A percentile compares a stretch with the other conserved stretches of the same genome.
Conservation (phyloP, 2,888 invertebrate species). For the Eugnorisma glareosa region DNA sequence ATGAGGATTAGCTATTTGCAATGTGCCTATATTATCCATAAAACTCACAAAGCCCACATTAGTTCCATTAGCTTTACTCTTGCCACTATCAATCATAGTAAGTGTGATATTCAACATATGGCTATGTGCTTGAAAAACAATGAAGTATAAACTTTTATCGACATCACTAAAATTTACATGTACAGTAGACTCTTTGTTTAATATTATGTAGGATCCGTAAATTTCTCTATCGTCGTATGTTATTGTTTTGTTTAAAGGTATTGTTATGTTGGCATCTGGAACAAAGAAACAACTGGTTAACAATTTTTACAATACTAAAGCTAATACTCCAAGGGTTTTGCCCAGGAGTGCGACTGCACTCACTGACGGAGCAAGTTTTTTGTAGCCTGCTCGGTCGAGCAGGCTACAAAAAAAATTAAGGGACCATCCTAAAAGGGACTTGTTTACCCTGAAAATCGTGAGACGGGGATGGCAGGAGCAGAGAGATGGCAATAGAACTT, state of each 20-base stretch:
- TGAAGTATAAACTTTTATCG: conserved; percentile 86
- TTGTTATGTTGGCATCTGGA: conserved; percentile 78
- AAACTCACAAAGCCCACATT: conserved; percentile 91
- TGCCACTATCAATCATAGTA: conserved; percentile 80
- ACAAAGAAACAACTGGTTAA: conserved; percentile 56
- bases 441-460: not conserved
- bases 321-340: not conserved
- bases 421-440: not conserved
- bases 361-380: too few species aligned
- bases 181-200: conserved; percentile 76
- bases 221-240: conserved; percentile 77
- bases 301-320: not conserved
- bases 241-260: conserved; percentile 78
- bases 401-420: not conserved
- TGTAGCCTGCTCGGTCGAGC: too few species aligned
- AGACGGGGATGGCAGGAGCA: not conserved
- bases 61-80: conserved; percentile 85
- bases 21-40: conserved; percentile 74
- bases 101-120: conserved; percentile 90
- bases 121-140: conserved; percentile 92
- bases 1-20: conserved; percentile 87
- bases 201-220: conserved; percentile 74
- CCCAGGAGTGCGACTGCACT: not conserved
- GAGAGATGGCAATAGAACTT: not conserved
- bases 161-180: conserved; percentile 84